A percentile compares a stretch with the other conserved stretches of the same genome.
Conservation (phyloP, 2,888 invertebrate genomes). For the Spodoptera picta region DNA sequence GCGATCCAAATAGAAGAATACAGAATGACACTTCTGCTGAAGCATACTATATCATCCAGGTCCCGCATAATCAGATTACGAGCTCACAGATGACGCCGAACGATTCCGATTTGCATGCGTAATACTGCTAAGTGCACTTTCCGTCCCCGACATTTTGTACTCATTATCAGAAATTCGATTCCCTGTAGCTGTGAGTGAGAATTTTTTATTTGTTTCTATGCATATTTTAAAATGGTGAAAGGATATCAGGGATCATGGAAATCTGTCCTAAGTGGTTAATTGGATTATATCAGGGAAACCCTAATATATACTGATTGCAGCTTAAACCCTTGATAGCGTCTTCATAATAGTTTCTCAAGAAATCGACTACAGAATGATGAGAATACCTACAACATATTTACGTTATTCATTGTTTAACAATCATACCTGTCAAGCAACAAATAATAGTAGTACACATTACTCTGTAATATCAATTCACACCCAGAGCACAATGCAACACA, state of each 20-base stretch:
- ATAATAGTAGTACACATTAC: no score
- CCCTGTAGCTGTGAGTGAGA: slow-evolving; percentile 26
- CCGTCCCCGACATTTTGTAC: slow-evolving; percentile 69
- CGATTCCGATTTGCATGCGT: slow-evolving; percentile 81
- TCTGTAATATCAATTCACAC: not conserved
- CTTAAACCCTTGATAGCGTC: no score
- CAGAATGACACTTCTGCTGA: slow-evolving; percentile 36
- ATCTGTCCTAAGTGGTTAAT: not conserved
- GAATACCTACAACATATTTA: no score
- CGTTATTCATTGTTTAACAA: no score
- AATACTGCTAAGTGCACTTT: slow-evolving; percentile 83
- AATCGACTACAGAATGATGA: no score
- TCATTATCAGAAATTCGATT: slow-evolving; percentile 46
- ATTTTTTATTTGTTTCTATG: slow-evolving; percentile 29
- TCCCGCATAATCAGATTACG: slow-evolving; percentile 79
- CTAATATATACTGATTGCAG: no score
- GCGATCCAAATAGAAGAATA: not conserved
- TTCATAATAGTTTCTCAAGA: no score
- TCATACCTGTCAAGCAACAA: no score
- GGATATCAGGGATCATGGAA: not conserved
- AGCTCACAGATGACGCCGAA: slow-evolving; percentile 74
- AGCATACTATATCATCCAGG: slow-evolving; percentile 11
- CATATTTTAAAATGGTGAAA: slow-evolving; percentile 15
- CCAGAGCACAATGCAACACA: not conserved
- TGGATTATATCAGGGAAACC: no score